Base-by-base conservation (phyloP, 1,140 invertebrate genomes). In the Trachymyrmex septentrionalis region DNA sequence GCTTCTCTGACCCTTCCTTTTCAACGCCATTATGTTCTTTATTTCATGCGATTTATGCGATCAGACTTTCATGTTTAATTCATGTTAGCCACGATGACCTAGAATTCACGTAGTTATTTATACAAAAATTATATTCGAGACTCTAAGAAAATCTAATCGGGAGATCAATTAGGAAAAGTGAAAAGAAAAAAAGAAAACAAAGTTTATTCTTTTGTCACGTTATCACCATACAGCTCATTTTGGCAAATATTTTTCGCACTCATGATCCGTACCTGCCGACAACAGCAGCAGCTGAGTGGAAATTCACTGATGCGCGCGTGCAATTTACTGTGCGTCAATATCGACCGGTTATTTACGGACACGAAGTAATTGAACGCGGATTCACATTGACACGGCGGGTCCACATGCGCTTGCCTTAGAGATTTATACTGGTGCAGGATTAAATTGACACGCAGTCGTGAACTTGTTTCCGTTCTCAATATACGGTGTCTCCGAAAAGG, bases 381-480 rank as follows among this genome's bases (percentile, higher is more conserved):
- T 48, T 21, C 12, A 48, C 38, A 24, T 57, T 10, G 14, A 9
- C 64, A 30, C 34, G 63, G n/a, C 34, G 34, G 34, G 2, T 72
- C 19, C 44, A 48, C 21, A 67, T 21, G 38, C 19, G 50, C 24
- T 86, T 67, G n/a, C 6, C 59, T 44, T 85, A 5, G 12, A 85
- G 55, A 89, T 73, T 80, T 73, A 48, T 72, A 38, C 24, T 3
- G n/a, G 7, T 21, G 16, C 5, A 61, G 44, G 72, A 86, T 80
- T 75, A 61, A 53, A 80, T 89, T 88, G 67, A 53, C 75, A 71
- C 30, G 48, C n/a, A 59, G 34, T 71, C 44, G 72, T n/a, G 44
- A 77, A 78, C 21, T n/a, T 38, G 14, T 4, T 6, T 57, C 3
- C 7, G 12, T 72, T 71, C 30, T 44, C 27, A 3, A 59, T 61